phyloP scores from a whole-genome alignment of 2,888 invertebrate species.

The Tricholauxania praeusta region DNA sequence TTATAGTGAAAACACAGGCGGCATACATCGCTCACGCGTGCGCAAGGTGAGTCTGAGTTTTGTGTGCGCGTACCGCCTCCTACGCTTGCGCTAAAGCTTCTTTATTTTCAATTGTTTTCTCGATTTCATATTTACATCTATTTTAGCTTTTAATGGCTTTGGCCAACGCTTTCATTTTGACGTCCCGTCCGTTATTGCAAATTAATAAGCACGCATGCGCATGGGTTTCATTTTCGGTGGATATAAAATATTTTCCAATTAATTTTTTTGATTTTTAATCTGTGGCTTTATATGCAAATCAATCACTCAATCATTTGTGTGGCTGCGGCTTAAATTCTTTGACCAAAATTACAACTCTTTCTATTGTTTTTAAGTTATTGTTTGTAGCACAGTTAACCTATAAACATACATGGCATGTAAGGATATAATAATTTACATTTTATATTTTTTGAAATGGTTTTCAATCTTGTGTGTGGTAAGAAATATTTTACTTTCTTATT shows the following conservation, averaged over 20 bases:
- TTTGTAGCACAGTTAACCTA: neutral
- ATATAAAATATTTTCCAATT: neutral
- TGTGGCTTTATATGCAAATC: conserved; percentile 12
- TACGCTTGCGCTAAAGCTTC: too few species aligned
- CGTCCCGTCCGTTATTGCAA: neutral
- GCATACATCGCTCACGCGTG: too few species aligned
- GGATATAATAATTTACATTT: neutral
- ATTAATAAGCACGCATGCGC: neutral
- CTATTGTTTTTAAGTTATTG: neutral
- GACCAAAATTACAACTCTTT: neutral
- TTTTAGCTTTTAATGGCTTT: too few species aligned
- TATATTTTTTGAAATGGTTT: neutral
- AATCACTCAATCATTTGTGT: conserved; percentile 1
- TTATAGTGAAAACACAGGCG: too few species aligned
- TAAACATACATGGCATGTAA: neutral
- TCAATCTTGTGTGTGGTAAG: neutral
- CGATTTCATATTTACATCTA: too few species aligned
- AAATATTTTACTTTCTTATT: too few species aligned
- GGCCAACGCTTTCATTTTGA: conserved; percentile 6
- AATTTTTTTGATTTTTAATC: neutral
- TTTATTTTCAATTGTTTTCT: too few species aligned
- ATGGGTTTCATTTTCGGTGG: neutral
- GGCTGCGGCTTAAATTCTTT: conserved; percentile 8
- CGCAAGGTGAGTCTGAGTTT: too few species aligned
- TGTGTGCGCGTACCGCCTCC: too few species aligned